Evolutionary conservation across 1,140 invertebrate genomes (phyloP).

Genomic region (Orchesella cincta): DNA sequence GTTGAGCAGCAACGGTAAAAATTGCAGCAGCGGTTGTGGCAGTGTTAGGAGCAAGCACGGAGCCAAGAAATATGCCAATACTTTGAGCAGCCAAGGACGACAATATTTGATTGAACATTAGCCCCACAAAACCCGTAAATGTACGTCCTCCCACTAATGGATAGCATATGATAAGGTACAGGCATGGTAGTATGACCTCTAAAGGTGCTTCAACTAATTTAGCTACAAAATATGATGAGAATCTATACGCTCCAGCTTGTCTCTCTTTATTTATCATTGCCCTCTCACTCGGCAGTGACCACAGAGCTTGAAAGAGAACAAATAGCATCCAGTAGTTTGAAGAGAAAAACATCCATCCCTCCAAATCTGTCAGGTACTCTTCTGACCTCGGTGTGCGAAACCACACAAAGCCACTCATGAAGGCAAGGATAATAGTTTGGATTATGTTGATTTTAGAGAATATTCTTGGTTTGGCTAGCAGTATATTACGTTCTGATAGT

Average conservation of each 20-base stretch:
- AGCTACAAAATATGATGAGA: conserved; percentile 80
- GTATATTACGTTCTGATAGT: conserved; percentile 57
- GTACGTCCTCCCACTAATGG: conserved; percentile 68
- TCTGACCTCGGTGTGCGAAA: conserved; percentile 57
- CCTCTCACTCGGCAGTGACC: conserved; percentile 76
- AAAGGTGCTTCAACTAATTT: conserved; percentile 57
- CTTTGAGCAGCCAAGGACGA: conserved; percentile 77
- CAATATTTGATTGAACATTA: conserved; percentile 69
- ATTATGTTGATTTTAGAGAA: conserved; percentile 58
- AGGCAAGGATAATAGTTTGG: conserved; percentile 57
- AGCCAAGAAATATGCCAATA: conserved; percentile 79
- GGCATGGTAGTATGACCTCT: conserved; percentile 69
- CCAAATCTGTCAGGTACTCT: conserved; percentile 56
- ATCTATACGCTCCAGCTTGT: conserved; percentile 74
- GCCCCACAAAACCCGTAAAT: conserved; percentile 67
- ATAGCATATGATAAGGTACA: conserved; percentile 78
- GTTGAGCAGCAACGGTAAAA: conserved; percentile 75
- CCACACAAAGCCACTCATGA: conserved; percentile 59
- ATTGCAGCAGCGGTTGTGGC: conserved; percentile 78
- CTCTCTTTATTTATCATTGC: conserved; percentile 82
- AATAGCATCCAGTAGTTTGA: conserved; percentile 70
- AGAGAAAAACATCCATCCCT: conserved; percentile 60
- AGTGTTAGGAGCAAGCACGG: conserved; percentile 72
- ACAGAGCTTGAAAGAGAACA: conserved; percentile 77
- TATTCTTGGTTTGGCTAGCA: conserved; percentile 56